Percentiles rank a stretch among this genome's conserved stretches.
phyloP scores from a whole-genome alignment of 1,140 invertebrate genomes.

The Eriosoma lanigerum region DNA sequence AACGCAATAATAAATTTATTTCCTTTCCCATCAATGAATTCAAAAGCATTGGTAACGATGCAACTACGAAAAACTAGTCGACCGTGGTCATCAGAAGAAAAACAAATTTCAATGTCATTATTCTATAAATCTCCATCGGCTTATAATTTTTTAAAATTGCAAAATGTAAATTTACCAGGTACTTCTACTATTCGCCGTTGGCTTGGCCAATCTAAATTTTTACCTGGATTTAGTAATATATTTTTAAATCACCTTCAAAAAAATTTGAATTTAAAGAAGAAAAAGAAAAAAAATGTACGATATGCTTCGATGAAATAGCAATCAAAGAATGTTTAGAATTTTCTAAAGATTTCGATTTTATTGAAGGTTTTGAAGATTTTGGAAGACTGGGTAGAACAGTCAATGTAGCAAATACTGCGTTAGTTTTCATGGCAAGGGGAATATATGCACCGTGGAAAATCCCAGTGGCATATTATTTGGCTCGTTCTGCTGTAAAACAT shows the following conservation, averaged over 20 bases:
- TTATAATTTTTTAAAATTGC: no score
- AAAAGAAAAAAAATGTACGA: not conserved
- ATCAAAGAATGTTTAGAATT: not conserved
- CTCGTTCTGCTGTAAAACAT: not conserved
- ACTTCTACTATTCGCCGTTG: no score
- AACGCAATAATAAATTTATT: no score
- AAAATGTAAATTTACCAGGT: no score
- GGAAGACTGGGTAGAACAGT: not conserved
- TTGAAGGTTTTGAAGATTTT: not conserved
- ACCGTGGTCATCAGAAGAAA: not conserved
- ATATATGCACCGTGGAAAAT: not conserved
- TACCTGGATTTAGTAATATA: not conserved
- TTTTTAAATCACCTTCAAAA: not conserved
- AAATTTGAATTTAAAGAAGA: not conserved
- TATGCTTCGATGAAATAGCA: not conserved
- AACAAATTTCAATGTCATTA: no score
- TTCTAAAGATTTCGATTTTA: not conserved
- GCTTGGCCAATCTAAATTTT: no score
- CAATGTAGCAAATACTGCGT: not conserved
- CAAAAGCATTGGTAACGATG: not conserved
- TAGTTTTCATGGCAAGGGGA: not conserved
- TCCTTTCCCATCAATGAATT: not conserved
- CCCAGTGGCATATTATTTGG: not conserved
- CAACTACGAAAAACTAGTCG: not conserved
- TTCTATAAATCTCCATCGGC: no score